Conservation (phyloP, 1,140 invertebrate species). For the Paralvinella palmiformis region DNA sequence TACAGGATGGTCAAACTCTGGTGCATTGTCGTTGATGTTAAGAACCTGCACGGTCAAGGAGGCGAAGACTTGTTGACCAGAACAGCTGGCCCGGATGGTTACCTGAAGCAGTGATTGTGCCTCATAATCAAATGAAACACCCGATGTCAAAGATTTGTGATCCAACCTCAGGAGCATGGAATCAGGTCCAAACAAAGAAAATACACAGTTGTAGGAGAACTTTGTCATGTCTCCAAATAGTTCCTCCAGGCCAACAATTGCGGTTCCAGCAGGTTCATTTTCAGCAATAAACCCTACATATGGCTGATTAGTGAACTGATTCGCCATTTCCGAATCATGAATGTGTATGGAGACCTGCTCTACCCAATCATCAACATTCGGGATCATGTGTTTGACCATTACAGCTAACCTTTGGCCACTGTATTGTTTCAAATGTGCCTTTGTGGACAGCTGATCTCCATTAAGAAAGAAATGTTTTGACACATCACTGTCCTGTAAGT, state of each 20-base stretch:
- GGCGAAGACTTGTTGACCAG: constrained; percentile 49
- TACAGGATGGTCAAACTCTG: constrained; percentile 72
- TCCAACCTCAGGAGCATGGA: not conserved
- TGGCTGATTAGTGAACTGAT: not conserved
- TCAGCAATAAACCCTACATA: not conserved
- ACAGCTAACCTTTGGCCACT: not conserved
- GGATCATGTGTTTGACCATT: not conserved
- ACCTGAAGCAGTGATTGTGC: not conserved
- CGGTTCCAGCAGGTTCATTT: not conserved
- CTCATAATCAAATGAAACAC: not conserved
- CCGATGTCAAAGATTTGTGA: not conserved
- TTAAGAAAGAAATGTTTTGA: not conserved
- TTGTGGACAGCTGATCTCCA: not conserved
- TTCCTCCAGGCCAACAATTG: not conserved
- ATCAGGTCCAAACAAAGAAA: not conserved
- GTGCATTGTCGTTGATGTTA: constrained; percentile 89
- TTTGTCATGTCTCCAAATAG: not conserved
- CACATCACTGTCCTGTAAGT: not conserved
- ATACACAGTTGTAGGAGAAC: not conserved
- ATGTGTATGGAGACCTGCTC: not conserved
- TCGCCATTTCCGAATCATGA: not conserved
- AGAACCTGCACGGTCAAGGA: constrained; percentile 80
- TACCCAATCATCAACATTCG: not conserved
- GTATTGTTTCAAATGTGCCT: not conserved
- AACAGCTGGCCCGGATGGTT: not conserved